A percentile compares a stretch with the other conserved stretches of the same genome.
Evolutionary conservation across 2,113 vertebrate genomes (phyloP).

Genomic region (Zosterops hypoxanthus): DNA sequence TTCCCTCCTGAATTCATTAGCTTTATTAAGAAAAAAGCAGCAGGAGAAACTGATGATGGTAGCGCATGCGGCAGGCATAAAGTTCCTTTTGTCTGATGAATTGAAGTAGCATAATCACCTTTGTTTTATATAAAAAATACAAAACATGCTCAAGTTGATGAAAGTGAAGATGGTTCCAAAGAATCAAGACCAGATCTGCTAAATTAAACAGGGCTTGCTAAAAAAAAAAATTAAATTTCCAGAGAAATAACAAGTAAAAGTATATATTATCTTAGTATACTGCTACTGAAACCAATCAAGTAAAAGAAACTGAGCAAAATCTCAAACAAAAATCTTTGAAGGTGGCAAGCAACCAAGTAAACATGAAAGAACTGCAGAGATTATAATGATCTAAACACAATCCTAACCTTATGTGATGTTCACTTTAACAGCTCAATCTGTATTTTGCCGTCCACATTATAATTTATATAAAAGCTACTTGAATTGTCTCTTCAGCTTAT

Average conservation of each 20-base stretch:
- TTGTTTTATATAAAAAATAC: background rate
- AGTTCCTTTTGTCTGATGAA: background rate
- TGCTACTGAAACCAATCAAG: background rate
- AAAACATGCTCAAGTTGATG: background rate
- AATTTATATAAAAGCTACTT: background rate
- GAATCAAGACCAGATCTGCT: background rate
- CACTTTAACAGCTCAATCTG: background rate
- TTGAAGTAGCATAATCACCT: background rate
- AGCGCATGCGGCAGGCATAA: background rate
- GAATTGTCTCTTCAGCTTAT: background rate
- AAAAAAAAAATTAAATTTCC: background rate
- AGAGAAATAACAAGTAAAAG: background rate
- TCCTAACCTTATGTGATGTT: background rate
- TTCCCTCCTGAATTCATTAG: background rate
- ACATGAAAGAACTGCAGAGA: background rate
- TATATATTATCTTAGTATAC: background rate
- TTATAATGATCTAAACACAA: background rate
- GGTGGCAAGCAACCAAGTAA: background rate
- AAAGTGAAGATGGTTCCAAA: background rate
- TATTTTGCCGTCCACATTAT: background rate
- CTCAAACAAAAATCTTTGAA: background rate
- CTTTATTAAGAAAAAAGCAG: background rate
- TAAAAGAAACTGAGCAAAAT: background rate
- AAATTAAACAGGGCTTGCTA: background rate
- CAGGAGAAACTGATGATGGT: background rate